Conservation (phyloP, 2,888 invertebrate species). For the Chrysolina oricalcia region DNA sequence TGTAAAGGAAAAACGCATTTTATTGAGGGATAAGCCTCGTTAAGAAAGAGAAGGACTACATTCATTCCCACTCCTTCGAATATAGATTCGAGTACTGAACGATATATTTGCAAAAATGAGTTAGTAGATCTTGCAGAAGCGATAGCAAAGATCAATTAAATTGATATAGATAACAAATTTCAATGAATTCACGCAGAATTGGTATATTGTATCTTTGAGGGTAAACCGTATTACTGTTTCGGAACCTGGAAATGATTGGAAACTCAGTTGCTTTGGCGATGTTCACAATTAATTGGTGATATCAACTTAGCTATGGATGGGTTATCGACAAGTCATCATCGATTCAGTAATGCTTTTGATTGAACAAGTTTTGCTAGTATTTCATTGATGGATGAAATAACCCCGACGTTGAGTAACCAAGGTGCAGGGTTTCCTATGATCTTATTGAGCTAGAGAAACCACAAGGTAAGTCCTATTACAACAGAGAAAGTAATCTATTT, state of each 20-base stretch:
- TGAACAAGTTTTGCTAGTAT: no score
- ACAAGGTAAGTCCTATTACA: no score
- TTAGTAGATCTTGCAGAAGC: background rate
- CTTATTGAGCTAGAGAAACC: no score
- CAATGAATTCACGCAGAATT: slow-evolving; percentile 9
- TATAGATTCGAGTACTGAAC: background rate
- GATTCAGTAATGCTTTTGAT: no score
- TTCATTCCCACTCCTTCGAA: background rate
- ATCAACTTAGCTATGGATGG: background rate
- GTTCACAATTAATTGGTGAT: no score
- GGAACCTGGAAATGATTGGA: background rate
- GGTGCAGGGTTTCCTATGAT: no score
- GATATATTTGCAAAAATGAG: background rate
- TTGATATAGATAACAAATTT: slow-evolving; percentile 22
- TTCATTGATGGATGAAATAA: background rate
- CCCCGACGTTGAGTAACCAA: no score
- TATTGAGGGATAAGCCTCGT: slow-evolving; percentile 1
- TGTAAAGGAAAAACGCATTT: slow-evolving; percentile 16
- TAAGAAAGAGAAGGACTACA: background rate
- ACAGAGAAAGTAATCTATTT: no score
- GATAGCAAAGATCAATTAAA: background rate
- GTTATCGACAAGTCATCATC: background rate
- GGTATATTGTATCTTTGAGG: background rate
- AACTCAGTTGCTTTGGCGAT: background rate
- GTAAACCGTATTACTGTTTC: background rate